A percentile compares a stretch with the other conserved stretches of the same genome.
Evolutionary conservation across 1,140 invertebrate genomes (phyloP).

Genomic region (Musca vetustissima): DNA sequence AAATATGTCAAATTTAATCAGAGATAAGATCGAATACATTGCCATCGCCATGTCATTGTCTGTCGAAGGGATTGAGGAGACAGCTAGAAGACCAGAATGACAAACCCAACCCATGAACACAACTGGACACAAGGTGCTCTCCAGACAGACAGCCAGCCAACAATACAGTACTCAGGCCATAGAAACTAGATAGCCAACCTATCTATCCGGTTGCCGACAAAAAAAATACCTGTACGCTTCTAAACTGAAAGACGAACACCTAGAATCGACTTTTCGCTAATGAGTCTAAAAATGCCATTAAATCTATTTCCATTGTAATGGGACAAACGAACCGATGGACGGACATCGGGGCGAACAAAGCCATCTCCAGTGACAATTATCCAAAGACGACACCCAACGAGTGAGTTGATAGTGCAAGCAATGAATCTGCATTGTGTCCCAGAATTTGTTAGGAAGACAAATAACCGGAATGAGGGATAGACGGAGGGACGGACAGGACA

Average conservation of each 20-base stretch:
- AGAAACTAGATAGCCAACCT: not conserved
- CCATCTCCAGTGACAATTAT: not conserved
- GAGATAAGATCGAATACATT: constrained; percentile 6
- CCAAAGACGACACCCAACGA: not conserved
- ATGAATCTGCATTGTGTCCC: too few relatives aligned
- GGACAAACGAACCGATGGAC: too few relatives aligned
- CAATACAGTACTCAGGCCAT: not conserved
- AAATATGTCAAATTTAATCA: constrained; percentile 18
- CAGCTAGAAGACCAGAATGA: too few relatives aligned
- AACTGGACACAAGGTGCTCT: not conserved
- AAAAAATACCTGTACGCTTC: too few relatives aligned
- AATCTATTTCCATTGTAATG: not conserved
- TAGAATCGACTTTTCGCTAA: constrained; percentile 12
- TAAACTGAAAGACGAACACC: constrained; percentile 1
- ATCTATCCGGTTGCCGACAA: too few relatives aligned
- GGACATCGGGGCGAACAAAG: too few relatives aligned
- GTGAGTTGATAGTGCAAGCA: too few relatives aligned
- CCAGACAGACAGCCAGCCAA: not conserved
- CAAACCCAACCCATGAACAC: too few relatives aligned
- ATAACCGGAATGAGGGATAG: too few relatives aligned
- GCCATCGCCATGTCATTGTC: too few relatives aligned
- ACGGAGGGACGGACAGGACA: too few relatives aligned
- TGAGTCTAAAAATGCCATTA: constrained; percentile 11
- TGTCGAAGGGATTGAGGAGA: too few relatives aligned
- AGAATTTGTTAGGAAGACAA: not conserved